phyloP scores from a whole-genome alignment of 2,888 invertebrate species.

The Syritta pipiens region DNA sequence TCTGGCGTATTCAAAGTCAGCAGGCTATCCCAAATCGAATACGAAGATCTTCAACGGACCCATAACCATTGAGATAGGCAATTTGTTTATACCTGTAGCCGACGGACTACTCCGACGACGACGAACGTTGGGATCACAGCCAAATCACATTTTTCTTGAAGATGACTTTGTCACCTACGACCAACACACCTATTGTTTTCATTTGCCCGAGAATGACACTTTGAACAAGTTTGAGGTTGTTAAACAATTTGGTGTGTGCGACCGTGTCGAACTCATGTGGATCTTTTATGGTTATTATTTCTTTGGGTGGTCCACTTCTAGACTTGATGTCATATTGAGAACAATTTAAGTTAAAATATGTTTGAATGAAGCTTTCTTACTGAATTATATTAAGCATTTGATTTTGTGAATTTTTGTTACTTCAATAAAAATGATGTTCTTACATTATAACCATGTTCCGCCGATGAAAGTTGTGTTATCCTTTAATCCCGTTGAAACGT shows the following conservation, averaged over 20 bases:
- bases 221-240: constrained; percentile 45
- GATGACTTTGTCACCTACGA: constrained; percentile 68
- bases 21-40: constrained; percentile 55
- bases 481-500: constrained; percentile 13
- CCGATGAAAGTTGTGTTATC: constrained; percentile 17
- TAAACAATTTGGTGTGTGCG: constrained; percentile 51
- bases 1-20: constrained; percentile 56
- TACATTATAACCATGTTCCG: constrained; percentile 64
- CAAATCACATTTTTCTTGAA: constrained; percentile 57
- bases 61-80: constrained; percentile 16
- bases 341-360: background rate
- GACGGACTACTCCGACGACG: constrained; percentile 16
- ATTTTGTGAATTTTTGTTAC: too few relatives aligned
- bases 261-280: constrained; percentile 53
- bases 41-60: constrained; percentile 32
- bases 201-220: constrained; percentile 28
- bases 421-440: too few relatives aligned
- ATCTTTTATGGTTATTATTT: constrained; percentile 64
- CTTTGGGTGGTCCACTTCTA: constrained; percentile 58
- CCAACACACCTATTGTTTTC: constrained; percentile 52
- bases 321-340: background rate
- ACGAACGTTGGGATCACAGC: constrained; percentile 24
- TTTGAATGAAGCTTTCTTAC: too few relatives aligned
- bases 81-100: constrained; percentile 49
- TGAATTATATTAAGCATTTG: too few relatives aligned